Evolutionary conservation across 2,797 vertebrate species (phyloP).

Genomic region (Melanotaenia pygmaea): DNA sequence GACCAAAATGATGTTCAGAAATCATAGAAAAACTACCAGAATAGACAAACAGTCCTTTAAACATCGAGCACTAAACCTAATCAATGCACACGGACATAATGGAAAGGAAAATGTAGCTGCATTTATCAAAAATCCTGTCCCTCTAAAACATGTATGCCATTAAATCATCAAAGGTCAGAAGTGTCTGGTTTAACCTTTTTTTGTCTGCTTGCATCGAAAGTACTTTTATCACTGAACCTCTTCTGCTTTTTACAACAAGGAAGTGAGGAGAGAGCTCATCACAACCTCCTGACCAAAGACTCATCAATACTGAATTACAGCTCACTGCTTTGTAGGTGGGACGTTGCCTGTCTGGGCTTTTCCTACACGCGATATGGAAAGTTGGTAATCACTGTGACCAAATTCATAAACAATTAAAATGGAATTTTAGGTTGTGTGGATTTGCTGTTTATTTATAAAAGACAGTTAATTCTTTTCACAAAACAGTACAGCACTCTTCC

Average conservation of each 20-base stretch:
- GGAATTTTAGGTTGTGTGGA: slow-evolving; percentile 11
- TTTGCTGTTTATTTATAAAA: background rate
- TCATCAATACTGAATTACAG: background rate
- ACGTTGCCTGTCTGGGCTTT: slow-evolving; percentile 51
- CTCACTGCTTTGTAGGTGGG: background rate
- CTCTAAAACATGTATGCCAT: background rate
- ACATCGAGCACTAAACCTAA: too few species aligned
- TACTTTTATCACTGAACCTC: slow-evolving; percentile 26
- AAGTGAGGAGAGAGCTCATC: slow-evolving; percentile 49
- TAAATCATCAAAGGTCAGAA: slow-evolving; percentile 26
- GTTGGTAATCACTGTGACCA: slow-evolving; percentile 6
- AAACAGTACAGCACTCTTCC: too few species aligned
- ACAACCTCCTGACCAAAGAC: slow-evolving; percentile 32
- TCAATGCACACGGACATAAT: background rate
- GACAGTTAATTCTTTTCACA: background rate
- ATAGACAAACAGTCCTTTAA: background rate
- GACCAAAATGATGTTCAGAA: too few species aligned
- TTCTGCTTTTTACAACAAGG: slow-evolving; percentile 61
- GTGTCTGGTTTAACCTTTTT: background rate
- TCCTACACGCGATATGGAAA: slow-evolving; percentile 42
- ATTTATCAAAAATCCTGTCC: slow-evolving; percentile 31
- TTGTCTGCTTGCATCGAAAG: background rate
- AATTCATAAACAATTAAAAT: background rate
- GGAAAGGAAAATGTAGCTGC: background rate
- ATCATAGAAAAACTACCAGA: too few species aligned